A percentile compares a stretch with the other conserved stretches of the same genome.
phyloP scores from a whole-genome alignment of 1,140 invertebrate genomes.

The Myzus persicae region DNA sequence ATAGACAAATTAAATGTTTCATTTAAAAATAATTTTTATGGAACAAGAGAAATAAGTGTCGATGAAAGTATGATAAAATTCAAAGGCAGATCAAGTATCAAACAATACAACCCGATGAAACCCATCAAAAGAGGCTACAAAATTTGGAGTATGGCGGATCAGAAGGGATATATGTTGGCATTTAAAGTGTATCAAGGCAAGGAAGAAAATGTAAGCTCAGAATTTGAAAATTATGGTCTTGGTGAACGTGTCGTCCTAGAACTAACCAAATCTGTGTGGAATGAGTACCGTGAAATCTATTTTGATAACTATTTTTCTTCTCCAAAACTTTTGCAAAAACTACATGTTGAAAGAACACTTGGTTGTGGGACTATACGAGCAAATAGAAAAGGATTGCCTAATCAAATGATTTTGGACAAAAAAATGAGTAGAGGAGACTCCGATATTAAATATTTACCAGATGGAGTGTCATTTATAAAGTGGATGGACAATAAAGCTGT shows the following conservation, averaged over 20 bases:
- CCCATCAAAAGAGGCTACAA: conserved; percentile 63
- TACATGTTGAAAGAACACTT: no score
- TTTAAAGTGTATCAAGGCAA: conserved; percentile 63
- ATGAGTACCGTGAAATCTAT: conserved; percentile 44
- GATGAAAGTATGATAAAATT: conserved; percentile 22
- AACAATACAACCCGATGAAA: conserved; percentile 63
- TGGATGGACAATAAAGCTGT: no score
- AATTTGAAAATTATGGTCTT: conserved; percentile 61
- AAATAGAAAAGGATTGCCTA: no score
- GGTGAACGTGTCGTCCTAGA: conserved; percentile 62
- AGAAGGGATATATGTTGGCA: conserved; percentile 61
- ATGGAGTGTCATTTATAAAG: no score
- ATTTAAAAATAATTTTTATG: not conserved
- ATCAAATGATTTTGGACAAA: no score
- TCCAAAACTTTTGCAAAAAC: no score
- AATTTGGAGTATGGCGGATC: conserved; percentile 61
- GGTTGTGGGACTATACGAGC: no score
- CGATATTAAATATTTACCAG: no score
- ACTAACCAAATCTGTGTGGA: conserved; percentile 62
- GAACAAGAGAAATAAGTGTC: not conserved
- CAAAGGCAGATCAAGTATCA: conserved; percentile 61
- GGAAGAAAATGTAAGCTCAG: conserved; percentile 50
- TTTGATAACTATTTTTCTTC: no score
- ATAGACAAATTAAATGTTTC: not conserved
- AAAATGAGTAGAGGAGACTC: no score